Conservation (phyloP, 1,140 invertebrate genomes). For the Manduca sexta region DNA sequence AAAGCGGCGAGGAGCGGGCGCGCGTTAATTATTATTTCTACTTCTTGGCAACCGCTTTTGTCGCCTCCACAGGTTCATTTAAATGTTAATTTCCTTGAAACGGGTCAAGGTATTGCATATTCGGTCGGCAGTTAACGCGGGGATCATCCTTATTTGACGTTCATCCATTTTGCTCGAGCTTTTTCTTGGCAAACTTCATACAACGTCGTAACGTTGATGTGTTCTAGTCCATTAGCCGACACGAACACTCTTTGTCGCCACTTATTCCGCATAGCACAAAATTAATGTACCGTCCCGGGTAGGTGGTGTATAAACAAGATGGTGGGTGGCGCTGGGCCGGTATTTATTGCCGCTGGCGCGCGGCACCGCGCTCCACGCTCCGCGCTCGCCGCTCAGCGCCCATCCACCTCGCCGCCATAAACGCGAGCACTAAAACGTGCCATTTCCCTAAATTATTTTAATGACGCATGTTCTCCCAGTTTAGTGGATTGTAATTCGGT, state of each 20-base stretch:
- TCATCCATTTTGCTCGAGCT: slow-evolving; percentile 2
- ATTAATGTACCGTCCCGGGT: slow-evolving; percentile 39
- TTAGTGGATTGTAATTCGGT: slow-evolving; percentile 38
- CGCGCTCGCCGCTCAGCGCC: slow-evolving; percentile 12
- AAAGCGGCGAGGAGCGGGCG: slow-evolving; percentile 6
- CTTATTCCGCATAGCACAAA: slow-evolving; percentile 41
- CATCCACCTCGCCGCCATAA: slow-evolving; percentile 34
- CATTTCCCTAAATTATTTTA: slow-evolving; percentile 55
- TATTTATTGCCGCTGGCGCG: slow-evolving; percentile 49
- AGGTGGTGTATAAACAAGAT: slow-evolving; percentile 52
- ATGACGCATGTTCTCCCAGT: slow-evolving; percentile 41
- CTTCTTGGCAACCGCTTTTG: slow-evolving; percentile 17
- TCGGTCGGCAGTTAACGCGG: slow-evolving; percentile 8
- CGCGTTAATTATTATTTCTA: slow-evolving; percentile 19
- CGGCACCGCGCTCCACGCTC: too few species aligned
- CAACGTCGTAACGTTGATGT: slow-evolving; percentile 32
- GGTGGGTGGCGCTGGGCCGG: slow-evolving; percentile 29
- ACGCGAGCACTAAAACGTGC: slow-evolving; percentile 44
- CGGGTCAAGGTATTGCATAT: slow-evolving; percentile 12
- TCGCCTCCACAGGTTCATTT: slow-evolving; percentile 20
- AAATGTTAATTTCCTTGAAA: slow-evolving; percentile 21
- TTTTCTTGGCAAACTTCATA: slow-evolving; percentile 31
- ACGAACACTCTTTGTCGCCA: slow-evolving; percentile 40
- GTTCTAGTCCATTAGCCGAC: slow-evolving; percentile 43
- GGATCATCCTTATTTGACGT: slow-evolving; percentile 11